Conservation (phyloP, 2,888 invertebrate species). For the Ceratothoa steindachneri region DNA sequence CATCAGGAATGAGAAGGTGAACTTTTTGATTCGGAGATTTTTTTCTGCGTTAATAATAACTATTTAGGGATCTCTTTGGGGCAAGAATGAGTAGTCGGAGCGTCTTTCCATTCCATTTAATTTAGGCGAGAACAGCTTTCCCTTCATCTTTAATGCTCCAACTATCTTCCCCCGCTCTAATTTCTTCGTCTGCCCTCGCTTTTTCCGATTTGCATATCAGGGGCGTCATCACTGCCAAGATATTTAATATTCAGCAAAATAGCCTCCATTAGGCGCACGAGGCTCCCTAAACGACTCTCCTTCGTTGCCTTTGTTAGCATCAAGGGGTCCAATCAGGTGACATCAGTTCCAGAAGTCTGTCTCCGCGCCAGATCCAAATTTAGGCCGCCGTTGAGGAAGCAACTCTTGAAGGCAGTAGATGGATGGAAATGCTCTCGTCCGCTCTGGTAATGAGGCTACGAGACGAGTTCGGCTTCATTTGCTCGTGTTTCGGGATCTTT, state of each 20-base stretch:
- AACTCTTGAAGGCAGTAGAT: constrained; percentile 12
- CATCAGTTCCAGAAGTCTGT: constrained; percentile 12
- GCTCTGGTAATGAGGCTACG: constrained; percentile 3
- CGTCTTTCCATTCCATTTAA: constrained; percentile 2
- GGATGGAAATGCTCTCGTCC: constrained; percentile 13
- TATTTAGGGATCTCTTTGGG: neutral
- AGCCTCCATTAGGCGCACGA: constrained; percentile 12
- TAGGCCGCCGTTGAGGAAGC: constrained; percentile 10
- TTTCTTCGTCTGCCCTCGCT: constrained; percentile 10
- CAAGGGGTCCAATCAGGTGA: constrained; percentile 12
- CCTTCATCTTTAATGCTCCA: constrained; percentile 12
- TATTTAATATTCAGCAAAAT: constrained; percentile 12
- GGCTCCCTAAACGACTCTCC: constrained; percentile 12
- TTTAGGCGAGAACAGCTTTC: constrained; percentile 12
- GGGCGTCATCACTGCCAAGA: constrained; percentile 12
- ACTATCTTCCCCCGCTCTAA: constrained; percentile 7
- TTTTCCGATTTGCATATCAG: constrained; percentile 3
- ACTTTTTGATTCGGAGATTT: no score
- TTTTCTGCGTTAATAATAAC: neutral
- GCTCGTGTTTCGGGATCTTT: constrained; percentile 9
- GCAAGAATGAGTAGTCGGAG: neutral
- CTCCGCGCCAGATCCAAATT: constrained; percentile 12
- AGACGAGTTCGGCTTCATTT: constrained; percentile 12
- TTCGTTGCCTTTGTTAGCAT: constrained; percentile 12
- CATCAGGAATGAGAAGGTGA: no score